These are phyloP conservation scores for Bovichtus diacanthus DNA, from an alignment of 2,797 vertebrate species.

Conservation along the genomic window DNA sequence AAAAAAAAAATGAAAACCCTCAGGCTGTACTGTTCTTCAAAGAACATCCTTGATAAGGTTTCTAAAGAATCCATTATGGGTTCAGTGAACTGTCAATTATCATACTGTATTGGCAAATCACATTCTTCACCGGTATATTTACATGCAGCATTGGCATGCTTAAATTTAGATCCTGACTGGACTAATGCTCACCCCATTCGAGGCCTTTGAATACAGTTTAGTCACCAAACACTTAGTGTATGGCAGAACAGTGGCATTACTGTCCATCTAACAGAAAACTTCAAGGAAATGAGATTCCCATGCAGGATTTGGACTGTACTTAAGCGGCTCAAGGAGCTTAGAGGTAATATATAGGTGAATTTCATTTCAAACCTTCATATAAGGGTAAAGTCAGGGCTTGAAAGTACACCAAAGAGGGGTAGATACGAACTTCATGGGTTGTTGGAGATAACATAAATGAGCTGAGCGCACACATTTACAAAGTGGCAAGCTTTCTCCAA, in stretches of 20 bases:
- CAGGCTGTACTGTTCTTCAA: slow-evolving; percentile 61
- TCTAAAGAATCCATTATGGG: slow-evolving; percentile 61
- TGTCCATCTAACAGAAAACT: slow-evolving; percentile 3
- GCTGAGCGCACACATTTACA: neutral
- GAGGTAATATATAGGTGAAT: slow-evolving; percentile 1
- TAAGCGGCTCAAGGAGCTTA: slow-evolving; percentile 10
- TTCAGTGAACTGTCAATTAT: slow-evolving; percentile 45
- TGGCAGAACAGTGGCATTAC: slow-evolving; percentile 2
- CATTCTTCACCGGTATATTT: slow-evolving; percentile 7
- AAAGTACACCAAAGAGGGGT: slow-evolving; percentile 12
- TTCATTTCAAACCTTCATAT: slow-evolving; percentile 25
- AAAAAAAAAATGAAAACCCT: slow-evolving; percentile 41
- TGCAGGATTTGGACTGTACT: slow-evolving; percentile 16
- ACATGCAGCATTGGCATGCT: neutral
- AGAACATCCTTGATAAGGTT: slow-evolving; percentile 63
- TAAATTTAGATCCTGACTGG: neutral
- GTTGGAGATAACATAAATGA: slow-evolving; percentile 2
- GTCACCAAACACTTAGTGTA: slow-evolving; percentile 28
- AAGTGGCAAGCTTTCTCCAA: neutral
- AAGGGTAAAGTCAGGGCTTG: neutral
- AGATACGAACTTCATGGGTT: slow-evolving; percentile 27
- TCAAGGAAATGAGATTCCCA: neutral
- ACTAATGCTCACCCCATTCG: neutral
- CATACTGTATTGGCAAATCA: slow-evolving; percentile 54
- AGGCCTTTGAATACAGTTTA: slow-evolving; percentile 23